Percentiles rank a stretch among this genome's conserved stretches.
Evolutionary conservation across 2,888 invertebrate species (phyloP).

Genomic region (Matsumyia berberina): DNA sequence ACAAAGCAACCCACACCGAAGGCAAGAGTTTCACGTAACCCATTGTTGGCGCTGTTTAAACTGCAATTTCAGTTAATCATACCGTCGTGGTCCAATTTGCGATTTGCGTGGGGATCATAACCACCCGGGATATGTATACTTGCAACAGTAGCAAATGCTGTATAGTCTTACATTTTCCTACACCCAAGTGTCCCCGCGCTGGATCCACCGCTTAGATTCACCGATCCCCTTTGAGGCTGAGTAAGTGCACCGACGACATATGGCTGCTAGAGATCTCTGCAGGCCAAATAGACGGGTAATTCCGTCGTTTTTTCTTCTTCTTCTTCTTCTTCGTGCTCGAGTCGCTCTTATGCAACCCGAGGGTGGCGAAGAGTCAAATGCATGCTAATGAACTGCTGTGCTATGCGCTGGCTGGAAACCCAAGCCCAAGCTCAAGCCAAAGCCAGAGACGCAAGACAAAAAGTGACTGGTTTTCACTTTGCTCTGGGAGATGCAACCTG

Average conservation of each 20-base stretch:
- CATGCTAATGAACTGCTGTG: constrained; percentile 72
- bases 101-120: constrained; percentile 53
- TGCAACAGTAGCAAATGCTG: not conserved
- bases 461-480: constrained; percentile 74
- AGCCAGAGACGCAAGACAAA: constrained; percentile 49
- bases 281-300: constrained; percentile 58
- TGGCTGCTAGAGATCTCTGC: constrained; percentile 22
- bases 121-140: constrained; percentile 26
- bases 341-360: constrained; percentile 51
- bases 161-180: not conserved
- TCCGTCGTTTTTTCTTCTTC: constrained; percentile 37
- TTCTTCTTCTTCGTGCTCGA: constrained; percentile 1
- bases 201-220: too few relatives aligned
- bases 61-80: constrained; percentile 59
- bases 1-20: constrained; percentile 34
- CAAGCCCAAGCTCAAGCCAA: too few relatives aligned
- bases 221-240: constrained; percentile 4
- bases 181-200: constrained; percentile 24
- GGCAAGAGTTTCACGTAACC: constrained; percentile 47
- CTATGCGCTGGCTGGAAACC: constrained; percentile 40
- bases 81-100: constrained; percentile 63
- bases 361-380: constrained; percentile 66
- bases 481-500: constrained; percentile 66
- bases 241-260: constrained; percentile 34
- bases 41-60: constrained; percentile 47